Conservation (phyloP, 2,888 invertebrate genomes). For the Metellina segmentata region DNA sequence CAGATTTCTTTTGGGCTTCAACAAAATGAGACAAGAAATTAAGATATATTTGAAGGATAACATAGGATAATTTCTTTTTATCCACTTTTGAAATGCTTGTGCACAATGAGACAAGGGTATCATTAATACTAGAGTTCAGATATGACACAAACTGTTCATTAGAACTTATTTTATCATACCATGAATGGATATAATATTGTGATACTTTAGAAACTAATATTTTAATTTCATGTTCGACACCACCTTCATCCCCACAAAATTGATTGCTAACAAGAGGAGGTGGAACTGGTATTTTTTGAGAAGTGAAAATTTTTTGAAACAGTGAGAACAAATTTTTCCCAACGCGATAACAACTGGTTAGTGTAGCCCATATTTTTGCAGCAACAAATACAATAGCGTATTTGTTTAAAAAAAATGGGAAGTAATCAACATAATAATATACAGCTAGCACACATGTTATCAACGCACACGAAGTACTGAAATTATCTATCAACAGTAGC, state of each 20-base stretch:
- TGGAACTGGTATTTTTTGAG: background rate
- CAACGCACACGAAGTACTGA: slow-evolving; percentile 46
- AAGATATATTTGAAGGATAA: slow-evolving; percentile 54
- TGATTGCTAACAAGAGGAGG: slow-evolving; percentile 11
- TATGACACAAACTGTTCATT: slow-evolving; percentile 62
- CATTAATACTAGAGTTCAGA: slow-evolving; percentile 56
- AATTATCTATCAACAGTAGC: slow-evolving; percentile 61
- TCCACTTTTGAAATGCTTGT: slow-evolving; percentile 51
- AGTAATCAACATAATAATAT: slow-evolving; percentile 51
- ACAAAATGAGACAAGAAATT: slow-evolving; percentile 64
- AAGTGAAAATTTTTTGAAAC: slow-evolving; percentile 14
- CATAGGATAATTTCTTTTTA: slow-evolving; percentile 53
- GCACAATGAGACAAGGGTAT: slow-evolving; percentile 54
- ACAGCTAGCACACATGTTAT: slow-evolving; percentile 45
- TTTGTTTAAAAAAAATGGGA: slow-evolving; percentile 35
- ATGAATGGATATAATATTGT: slow-evolving; percentile 70
- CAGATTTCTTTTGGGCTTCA: slow-evolving; percentile 55
- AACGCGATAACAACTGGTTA: slow-evolving; percentile 27
- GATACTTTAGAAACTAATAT: slow-evolving; percentile 65
- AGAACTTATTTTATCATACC: slow-evolving; percentile 72
- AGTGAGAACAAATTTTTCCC: slow-evolving; percentile 30
- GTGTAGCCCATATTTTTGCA: slow-evolving; percentile 41
- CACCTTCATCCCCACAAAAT: slow-evolving; percentile 38
- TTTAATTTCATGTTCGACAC: slow-evolving; percentile 68
- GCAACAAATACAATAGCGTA: slow-evolving; percentile 19